Percentiles rank a stretch among this genome's conserved stretches.
Evolutionary conservation across 1,140 invertebrate species (phyloP).

Genomic region (Andricus grossulariae): DNA sequence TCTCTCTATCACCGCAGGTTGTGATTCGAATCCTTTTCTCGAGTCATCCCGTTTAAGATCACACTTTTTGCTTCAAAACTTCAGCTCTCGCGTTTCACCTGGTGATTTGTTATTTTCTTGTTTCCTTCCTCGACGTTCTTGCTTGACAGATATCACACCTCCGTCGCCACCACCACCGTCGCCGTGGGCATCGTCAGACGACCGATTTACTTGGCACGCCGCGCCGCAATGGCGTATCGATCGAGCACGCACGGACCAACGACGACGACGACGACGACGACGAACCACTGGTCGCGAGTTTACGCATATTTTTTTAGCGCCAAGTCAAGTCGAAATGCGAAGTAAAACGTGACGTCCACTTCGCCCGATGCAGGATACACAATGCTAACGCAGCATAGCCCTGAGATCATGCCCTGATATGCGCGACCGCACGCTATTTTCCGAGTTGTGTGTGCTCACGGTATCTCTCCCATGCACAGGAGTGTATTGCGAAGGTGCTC

Average conservation of each 20-base stretch:
- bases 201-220: conserved; percentile 62
- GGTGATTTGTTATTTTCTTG: not conserved
- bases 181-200: conserved; percentile 54
- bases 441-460: not conserved
- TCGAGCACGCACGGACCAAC: conserved; percentile 48
- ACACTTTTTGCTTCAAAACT: not conserved
- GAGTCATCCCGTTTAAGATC: not conserved
- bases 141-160: conserved; percentile 48
- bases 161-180: conserved; percentile 35
- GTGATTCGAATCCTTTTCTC: not conserved
- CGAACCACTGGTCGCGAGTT: conserved; percentile 58
- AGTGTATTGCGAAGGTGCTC: conserved; percentile 20
- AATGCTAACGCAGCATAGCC: conserved; percentile 47
- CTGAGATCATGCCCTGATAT: conserved; percentile 38
- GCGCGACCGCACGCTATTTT: conserved; percentile 40
- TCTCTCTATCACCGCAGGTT: not conserved
- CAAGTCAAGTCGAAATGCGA: conserved; percentile 40
- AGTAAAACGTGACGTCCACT: conserved; percentile 51
- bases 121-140: not conserved
- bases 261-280: conserved; percentile 35
- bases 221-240: conserved; percentile 72
- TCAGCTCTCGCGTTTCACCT: not conserved
- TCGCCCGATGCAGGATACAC: conserved; percentile 51
- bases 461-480: not conserved
- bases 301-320: conserved; percentile 59